Percentiles rank a stretch among this genome's conserved stretches.
These are phyloP conservation scores for Neomorphus geoffroyi DNA, from an alignment of 2,797 vertebrate genomes.

Conservation along the genomic window DNA sequence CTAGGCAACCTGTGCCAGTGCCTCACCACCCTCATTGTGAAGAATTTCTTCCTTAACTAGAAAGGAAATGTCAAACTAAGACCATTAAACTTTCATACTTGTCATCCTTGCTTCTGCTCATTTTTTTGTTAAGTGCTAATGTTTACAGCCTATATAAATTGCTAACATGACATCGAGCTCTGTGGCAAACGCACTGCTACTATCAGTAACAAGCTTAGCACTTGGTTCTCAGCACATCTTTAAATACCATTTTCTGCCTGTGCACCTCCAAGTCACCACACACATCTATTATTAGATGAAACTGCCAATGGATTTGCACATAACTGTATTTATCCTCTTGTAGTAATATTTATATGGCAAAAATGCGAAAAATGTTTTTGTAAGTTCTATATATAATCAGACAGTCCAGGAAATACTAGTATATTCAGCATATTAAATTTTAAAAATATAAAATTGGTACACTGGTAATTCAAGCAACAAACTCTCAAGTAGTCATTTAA, in stretches of 20 bases:
- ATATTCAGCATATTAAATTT: neutral
- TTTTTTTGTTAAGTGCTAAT: neutral
- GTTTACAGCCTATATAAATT: neutral
- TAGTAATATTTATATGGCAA: neutral
- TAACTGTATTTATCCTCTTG: neutral
- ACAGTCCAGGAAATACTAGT: neutral
- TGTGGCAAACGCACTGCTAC: neutral
- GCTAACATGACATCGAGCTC: neutral
- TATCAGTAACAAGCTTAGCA: neutral
- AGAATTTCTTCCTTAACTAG: neutral
- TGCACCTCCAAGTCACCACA: neutral
- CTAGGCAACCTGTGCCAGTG: no score
- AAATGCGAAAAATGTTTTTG: neutral
- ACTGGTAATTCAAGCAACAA: neutral
- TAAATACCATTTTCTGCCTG: neutral
- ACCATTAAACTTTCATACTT: neutral
- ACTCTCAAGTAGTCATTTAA: neutral
- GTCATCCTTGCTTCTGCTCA: neutral
- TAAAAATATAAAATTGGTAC: neutral
- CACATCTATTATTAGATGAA: neutral
- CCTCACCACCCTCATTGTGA: no score
- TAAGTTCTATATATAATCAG: neutral
- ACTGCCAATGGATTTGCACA: neutral
- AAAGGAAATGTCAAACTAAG: neutral
- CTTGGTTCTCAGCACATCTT: neutral